phyloP scores from a whole-genome alignment of 1,140 invertebrate genomes.

The Heliconius melpomene region DNA sequence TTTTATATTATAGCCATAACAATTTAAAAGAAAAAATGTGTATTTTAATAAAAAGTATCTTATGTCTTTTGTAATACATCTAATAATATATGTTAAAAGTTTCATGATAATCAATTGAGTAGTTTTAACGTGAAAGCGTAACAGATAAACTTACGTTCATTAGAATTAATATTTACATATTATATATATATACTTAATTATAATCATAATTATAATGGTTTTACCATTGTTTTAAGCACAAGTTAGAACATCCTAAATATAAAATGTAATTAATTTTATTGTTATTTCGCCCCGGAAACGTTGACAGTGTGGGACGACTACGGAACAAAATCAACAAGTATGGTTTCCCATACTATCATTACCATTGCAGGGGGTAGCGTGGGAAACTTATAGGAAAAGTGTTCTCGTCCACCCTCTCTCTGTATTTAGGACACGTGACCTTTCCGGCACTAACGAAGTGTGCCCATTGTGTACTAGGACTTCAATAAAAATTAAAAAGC shows the following conservation, averaged over 20 bases:
- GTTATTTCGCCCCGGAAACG: constrained; percentile 59
- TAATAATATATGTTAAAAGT: too few species aligned
- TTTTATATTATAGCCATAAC: too few species aligned
- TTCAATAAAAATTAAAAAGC: constrained; percentile 30
- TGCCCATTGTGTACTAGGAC: constrained; percentile 33
- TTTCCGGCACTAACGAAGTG: constrained; percentile 55
- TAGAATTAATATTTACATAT: too few species aligned
- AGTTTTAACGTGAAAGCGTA: too few species aligned
- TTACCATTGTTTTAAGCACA: constrained; percentile 15
- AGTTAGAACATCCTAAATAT: constrained; percentile 35
- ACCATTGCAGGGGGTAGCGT: constrained; percentile 58
- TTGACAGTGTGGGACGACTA: constrained; percentile 57
- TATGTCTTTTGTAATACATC: too few species aligned
- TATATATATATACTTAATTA: too few species aligned
- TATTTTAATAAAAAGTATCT: too few species aligned
- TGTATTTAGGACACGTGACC: constrained; percentile 64
- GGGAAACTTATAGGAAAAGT: constrained; percentile 67
- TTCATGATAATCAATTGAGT: too few species aligned
- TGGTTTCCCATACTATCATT: constrained; percentile 59
- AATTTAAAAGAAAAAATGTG: too few species aligned
- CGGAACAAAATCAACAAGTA: constrained; percentile 74
- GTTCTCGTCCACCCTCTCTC: constrained; percentile 65
- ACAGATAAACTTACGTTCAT: too few species aligned
- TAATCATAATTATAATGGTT: neutral
- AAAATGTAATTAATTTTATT: constrained; percentile 39